Percentiles rank a stretch among this genome's conserved stretches.
These are phyloP conservation scores for Anneissia japonica DNA, from an alignment of 35 echinoderm and acorn worm genomes.

Conservation along the genomic window DNA sequence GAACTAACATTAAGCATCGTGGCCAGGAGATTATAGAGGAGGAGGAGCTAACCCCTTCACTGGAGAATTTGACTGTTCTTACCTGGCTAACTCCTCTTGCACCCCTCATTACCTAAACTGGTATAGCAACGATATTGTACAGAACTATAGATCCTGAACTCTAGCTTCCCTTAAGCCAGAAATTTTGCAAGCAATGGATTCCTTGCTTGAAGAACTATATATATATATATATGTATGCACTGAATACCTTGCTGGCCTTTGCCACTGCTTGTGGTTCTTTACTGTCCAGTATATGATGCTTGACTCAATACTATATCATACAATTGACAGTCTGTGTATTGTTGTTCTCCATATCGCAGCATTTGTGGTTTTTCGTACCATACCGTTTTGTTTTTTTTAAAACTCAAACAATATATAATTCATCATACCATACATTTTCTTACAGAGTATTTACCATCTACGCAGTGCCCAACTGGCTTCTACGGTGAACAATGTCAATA, in stretches of 20 bases:
- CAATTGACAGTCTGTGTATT: too few species aligned
- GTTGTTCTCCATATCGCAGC: too few species aligned
- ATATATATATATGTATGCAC: too few species aligned
- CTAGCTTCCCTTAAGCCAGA: conserved; percentile 50
- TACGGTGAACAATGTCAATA: background rate
- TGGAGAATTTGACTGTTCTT: conserved; percentile 64
- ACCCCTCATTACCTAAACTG: conserved; percentile 28
- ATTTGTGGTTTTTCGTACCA: too few species aligned
- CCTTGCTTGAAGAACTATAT: conserved; percentile 43
- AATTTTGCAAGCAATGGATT: conserved; percentile 49
- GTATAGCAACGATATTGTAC: conserved; percentile 58
- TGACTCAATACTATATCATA: too few species aligned
- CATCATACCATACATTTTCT: too few species aligned
- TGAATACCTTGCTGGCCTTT: too few species aligned
- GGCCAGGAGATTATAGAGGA: conserved; percentile 39
- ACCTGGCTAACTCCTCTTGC: conserved; percentile 54
- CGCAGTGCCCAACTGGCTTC: background rate
- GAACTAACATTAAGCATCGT: conserved; percentile 45
- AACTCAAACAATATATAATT: too few species aligned
- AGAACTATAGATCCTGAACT: conserved; percentile 29
- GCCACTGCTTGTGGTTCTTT: too few species aligned
- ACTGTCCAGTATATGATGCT: too few species aligned
- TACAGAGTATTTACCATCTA: background rate
- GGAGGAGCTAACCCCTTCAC: conserved; percentile 50
- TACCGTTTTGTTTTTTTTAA: too few species aligned